phyloP scores from a whole-genome alignment of 2,113 vertebrate species.

The Anoplopoma fimbria region DNA sequence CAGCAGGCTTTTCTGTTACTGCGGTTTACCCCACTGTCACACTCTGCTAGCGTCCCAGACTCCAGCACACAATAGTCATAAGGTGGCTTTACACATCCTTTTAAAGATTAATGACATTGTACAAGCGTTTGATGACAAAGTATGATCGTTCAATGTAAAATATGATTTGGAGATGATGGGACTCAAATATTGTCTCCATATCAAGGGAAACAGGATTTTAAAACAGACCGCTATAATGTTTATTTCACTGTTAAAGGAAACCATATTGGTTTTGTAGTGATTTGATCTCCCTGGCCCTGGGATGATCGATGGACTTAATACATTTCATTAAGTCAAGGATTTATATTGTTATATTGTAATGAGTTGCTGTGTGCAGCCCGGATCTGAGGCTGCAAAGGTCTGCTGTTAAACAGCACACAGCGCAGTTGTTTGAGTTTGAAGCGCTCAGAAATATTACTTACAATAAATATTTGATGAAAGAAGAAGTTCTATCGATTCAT shows the following conservation, averaged over 20 bases:
- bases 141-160: constrained; percentile 27
- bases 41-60: constrained; percentile 55
- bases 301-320: constrained; percentile 67
- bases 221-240: neutral
- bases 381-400: constrained; percentile 38
- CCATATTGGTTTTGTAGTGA: constrained; percentile 57
- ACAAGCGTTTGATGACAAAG: constrained; percentile 50
- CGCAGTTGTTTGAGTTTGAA: constrained; percentile 66
- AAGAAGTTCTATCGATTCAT: constrained; percentile 82
- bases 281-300: constrained; percentile 32
- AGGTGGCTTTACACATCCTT: constrained; percentile 33
- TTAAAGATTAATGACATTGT: constrained; percentile 55
- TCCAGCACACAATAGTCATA: constrained; percentile 26
- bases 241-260: constrained; percentile 30
- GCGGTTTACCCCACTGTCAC: constrained; percentile 51
- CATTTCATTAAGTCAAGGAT: constrained; percentile 67
- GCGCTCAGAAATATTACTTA: constrained; percentile 82
- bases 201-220: constrained; percentile 27
- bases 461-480: constrained; percentile 87
- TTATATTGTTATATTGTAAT: constrained; percentile 55
- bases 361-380: constrained; percentile 19
- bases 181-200: constrained; percentile 40
- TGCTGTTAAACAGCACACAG: constrained; percentile 46
- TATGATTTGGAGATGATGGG: constrained; percentile 42
- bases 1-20: constrained; percentile 61